phyloP scores from a whole-genome alignment of 2,797 vertebrate species.

The Todus mexicanus region DNA sequence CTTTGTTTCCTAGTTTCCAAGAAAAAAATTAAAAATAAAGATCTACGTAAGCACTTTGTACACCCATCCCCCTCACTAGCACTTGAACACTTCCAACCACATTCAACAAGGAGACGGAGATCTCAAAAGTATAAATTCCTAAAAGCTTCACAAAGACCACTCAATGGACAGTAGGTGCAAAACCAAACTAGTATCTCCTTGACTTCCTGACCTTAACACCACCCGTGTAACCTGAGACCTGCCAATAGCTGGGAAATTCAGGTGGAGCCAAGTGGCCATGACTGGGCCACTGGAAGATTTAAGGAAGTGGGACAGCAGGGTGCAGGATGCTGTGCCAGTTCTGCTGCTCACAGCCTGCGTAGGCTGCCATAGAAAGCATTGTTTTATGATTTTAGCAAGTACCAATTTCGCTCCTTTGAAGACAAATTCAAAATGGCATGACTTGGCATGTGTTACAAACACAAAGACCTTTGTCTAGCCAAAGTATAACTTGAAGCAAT shows the following conservation, averaged over 20 bases:
- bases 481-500: neutral
- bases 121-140: neutral
- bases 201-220: neutral
- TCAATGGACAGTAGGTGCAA: neutral
- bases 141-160: neutral
- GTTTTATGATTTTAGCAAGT: neutral
- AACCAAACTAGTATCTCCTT: neutral
- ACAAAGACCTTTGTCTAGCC: neutral
- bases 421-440: neutral
- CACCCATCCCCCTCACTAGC: accelerated
- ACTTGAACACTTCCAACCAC: neutral
- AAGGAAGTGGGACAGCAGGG: neutral
- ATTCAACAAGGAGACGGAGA: neutral
- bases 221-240: neutral
- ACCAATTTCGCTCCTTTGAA: neutral
- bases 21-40: neutral
- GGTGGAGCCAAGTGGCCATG: neutral
- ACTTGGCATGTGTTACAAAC: accelerated
- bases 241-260: neutral
- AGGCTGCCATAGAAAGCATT: neutral
- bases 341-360: neutral
- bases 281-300: neutral
- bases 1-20: neutral
- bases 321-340: neutral
- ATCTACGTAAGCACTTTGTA: neutral